Evolutionary conservation across 1,140 invertebrate genomes (phyloP).

Genomic region (Neoseiulus cucumeris): DNA sequence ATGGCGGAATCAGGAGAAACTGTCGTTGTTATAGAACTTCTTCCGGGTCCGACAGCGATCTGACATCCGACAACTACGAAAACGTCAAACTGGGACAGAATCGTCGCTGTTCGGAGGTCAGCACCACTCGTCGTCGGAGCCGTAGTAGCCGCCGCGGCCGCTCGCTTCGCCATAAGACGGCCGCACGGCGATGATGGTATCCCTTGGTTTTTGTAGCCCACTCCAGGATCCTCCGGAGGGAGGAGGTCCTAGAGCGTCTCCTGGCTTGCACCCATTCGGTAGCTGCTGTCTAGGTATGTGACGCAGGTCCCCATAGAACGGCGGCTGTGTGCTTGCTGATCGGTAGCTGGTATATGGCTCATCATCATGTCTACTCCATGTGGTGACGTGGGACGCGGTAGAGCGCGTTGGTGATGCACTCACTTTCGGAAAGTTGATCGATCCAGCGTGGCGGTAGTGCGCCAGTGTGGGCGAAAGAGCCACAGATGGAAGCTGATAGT

Average conservation of each 20-base stretch:
- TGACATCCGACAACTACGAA: not conserved
- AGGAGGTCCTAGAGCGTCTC: not conserved
- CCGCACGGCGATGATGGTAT: slow-evolving; percentile 8
- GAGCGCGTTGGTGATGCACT: slow-evolving; percentile 71
- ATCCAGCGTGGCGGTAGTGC: slow-evolving; percentile 10
- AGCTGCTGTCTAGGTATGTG: slow-evolving; percentile 5
- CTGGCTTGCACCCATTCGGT: slow-evolving; percentile 11
- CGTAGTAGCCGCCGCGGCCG: not conserved
- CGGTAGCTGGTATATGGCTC: slow-evolving; percentile 9
- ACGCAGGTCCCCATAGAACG: slow-evolving; percentile 10
- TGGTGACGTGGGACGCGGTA: slow-evolving; percentile 19
- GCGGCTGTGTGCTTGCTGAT: slow-evolving; percentile 4
- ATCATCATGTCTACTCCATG: slow-evolving; percentile 9
- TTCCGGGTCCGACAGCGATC: slow-evolving; percentile 10
- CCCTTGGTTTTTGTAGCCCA: slow-evolving; percentile 9
- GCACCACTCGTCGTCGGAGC: slow-evolving; percentile 11
- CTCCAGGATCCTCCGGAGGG: not conserved
- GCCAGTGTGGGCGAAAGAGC: slow-evolving; percentile 21
- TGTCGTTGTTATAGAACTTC: slow-evolving; percentile 7
- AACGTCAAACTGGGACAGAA: not conserved
- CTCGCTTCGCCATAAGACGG: too few relatives aligned
- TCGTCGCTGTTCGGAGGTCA: slow-evolving; percentile 7
- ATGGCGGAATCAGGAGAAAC: slow-evolving; percentile 9
- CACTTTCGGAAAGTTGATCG: slow-evolving; percentile 70
- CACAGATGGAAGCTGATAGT: slow-evolving; percentile 24